A percentile compares a stretch with the other conserved stretches of the same genome.
Evolutionary conservation across 2,797 vertebrate species (phyloP).

Genomic region (Garrulus glandarius): DNA sequence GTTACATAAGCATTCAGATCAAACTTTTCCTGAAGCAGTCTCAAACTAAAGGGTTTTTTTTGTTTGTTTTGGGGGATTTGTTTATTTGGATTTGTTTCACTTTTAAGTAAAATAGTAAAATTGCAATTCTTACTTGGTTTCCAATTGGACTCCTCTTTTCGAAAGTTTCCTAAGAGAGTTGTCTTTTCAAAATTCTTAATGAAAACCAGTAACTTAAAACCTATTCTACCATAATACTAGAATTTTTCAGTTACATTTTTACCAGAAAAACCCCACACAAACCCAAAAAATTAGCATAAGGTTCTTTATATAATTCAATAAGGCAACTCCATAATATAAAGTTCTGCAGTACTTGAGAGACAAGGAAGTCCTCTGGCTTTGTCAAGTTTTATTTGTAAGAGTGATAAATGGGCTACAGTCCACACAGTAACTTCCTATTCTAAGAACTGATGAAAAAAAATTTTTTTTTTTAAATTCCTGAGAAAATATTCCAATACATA

Average conservation of each 20-base stretch:
- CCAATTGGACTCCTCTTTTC: background rate
- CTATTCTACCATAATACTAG: background rate
- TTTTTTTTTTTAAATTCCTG: background rate
- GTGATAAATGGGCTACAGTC: background rate
- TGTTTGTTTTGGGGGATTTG: fast-evolving
- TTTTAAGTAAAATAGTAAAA: background rate
- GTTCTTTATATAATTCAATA: background rate
- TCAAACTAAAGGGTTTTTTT: background rate
- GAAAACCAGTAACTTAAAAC: background rate
- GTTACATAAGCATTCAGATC: background rate
- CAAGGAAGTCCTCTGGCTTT: background rate
- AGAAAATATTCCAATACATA: background rate
- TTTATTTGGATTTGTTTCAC: background rate
- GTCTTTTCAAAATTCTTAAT: background rate
- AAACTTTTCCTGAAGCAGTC: background rate
- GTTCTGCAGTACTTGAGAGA: background rate
- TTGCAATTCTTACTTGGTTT: background rate
- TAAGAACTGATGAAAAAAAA: background rate
- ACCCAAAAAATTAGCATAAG: background rate
- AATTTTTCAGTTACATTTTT: background rate
- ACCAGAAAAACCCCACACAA: background rate
- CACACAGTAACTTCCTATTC: background rate
- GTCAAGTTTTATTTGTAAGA: background rate
- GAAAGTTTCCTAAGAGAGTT: background rate
- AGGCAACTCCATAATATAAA: background rate